These are phyloP conservation scores for Zosterops pallidus DNA, from an alignment of 2,113 vertebrate genomes.

Conservation along the genomic window DNA sequence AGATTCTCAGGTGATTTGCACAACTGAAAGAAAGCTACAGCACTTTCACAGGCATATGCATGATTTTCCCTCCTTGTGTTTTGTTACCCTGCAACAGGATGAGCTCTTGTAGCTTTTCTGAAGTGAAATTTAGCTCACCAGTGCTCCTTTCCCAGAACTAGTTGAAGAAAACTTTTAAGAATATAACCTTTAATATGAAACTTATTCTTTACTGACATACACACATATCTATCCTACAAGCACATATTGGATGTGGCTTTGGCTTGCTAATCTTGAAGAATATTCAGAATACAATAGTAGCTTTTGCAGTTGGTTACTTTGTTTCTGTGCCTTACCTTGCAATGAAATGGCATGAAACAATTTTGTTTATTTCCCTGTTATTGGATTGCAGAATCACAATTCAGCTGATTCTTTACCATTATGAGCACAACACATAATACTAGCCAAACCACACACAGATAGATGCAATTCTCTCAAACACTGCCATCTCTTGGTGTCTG, in stretches of 20 bases:
- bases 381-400: not conserved
- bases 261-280: not conserved
- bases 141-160: not conserved
- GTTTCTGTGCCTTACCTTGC: not conserved
- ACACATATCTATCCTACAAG: not conserved
- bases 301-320: not conserved
- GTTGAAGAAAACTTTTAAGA: not conserved
- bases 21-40: not conserved
- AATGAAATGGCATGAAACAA: not conserved
- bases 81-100: not conserved
- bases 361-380: not conserved
- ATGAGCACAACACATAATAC: not conserved
- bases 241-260: not conserved
- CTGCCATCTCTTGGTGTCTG: conserved; percentile 54
- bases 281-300: not conserved
- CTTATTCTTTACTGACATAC: not conserved
- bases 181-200: not conserved
- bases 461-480: not conserved
- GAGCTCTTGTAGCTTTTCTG: not conserved
- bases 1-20: not conserved
- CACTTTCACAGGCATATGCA: not conserved
- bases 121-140: not conserved
- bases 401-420: not conserved
- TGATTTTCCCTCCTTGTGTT: not conserved
- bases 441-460: not conserved